Evolutionary conservation across 2,113 vertebrate species (phyloP), one percentile per base, ranked within the genome.

Genomic region (Hippocampus guttulatus): DNA sequence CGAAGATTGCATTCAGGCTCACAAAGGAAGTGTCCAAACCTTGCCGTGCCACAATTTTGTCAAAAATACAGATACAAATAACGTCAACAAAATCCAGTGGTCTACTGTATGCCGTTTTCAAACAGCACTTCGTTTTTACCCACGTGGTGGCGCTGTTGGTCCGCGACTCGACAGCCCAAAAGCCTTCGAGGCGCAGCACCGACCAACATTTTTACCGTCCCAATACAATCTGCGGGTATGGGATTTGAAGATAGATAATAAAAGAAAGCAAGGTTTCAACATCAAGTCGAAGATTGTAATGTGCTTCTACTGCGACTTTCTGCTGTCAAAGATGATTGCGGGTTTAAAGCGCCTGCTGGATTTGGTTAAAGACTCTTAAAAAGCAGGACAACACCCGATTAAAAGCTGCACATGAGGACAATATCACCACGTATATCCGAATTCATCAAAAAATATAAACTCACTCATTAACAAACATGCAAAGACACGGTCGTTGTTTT

Each of bases 91-190:
- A 76, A 73, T 78, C 67, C 68, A 55, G 52, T 10, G 6, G 18
- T 58, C 23, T 27, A 61, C 70, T 81, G n/a, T 16, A 76, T 12
- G 16, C 52, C 20, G 14, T 4, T 51, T 54, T 33, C 77, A 79
- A 70, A 41, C 38, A 10, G 82, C 2, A 40, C 52, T 90, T 82
- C 78, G 23, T 0, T 41, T 67, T 8, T 0, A 33, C 73, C 95
- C 96, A 93, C 91, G 78, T 93, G 96, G 88, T 95, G 96, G 96
- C 90, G 93, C 91, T 95, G 92, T 95, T 87, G 90, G 88, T 91
- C 93, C 87, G 87, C 9, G 49, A 41, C 86, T 85, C 27, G 67
- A 3, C 21, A 25, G 1, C 58, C 33, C 5, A 23, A 52, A 51
- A 58, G 68, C 43, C 23, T 16, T 30, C 20, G 12, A 25, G 40